phyloP scores from a whole-genome alignment of 2,113 vertebrate species.

The Empidonax traillii region DNA sequence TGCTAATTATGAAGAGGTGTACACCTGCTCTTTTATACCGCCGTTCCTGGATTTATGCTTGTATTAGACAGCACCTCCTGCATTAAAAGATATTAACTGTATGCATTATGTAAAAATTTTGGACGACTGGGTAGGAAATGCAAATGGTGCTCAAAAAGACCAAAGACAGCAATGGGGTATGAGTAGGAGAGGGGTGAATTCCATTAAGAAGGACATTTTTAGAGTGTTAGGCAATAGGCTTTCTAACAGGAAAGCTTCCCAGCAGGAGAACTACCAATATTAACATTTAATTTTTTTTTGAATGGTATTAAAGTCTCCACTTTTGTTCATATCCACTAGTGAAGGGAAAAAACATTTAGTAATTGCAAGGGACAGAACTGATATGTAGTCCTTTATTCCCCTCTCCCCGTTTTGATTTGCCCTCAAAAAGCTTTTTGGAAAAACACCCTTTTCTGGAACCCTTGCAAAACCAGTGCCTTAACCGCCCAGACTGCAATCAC shows the following conservation, averaged over 20 bases:
- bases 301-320: not conserved
- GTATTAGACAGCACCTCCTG: not conserved
- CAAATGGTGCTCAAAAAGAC: not conserved
- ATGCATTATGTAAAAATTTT: not conserved
- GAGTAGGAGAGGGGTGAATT: not conserved
- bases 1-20: not conserved
- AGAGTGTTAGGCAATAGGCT: not conserved
- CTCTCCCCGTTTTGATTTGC: not conserved
- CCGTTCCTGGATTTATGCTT: not conserved
- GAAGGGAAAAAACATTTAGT: not conserved
- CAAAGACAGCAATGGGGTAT: not conserved
- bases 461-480: not conserved
- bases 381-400: not conserved
- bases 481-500: slow-evolving; percentile 13
- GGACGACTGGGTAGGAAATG: not conserved
- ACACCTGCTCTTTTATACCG: not conserved
- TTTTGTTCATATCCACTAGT: not conserved
- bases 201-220: not conserved
- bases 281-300: not conserved
- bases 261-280: not conserved
- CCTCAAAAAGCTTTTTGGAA: not conserved
- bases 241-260: not conserved
- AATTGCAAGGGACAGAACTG: not conserved
- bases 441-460: not conserved
- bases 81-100: not conserved